Evolutionary conservation across 2,888 invertebrate genomes (phyloP).

Genomic region (Chymomyza amoena): DNA sequence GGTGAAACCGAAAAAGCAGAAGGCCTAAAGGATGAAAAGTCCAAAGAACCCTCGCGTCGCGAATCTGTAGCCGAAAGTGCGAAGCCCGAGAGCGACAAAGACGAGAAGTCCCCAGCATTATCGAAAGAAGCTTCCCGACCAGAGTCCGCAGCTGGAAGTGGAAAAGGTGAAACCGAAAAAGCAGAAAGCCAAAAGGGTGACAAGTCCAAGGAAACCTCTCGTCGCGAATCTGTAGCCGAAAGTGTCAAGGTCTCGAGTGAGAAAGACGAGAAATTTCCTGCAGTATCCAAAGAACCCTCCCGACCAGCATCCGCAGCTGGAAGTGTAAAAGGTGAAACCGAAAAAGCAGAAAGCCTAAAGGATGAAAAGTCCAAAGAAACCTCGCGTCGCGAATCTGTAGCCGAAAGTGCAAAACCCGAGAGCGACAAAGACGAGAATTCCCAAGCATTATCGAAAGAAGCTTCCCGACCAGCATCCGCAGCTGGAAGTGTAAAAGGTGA

Average conservation of each 20-base stretch:
- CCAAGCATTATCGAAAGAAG: constrained; percentile 19
- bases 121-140: constrained; percentile 27
- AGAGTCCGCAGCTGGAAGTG: constrained; percentile 16
- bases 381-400: constrained; percentile 52
- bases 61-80: constrained; percentile 59
- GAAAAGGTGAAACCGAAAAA: constrained; percentile 31
- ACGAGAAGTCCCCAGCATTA: constrained; percentile 8
- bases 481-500: constrained; percentile 14
- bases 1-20: constrained; percentile 32
- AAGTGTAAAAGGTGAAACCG: constrained; percentile 13
- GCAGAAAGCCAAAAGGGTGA: constrained; percentile 17
- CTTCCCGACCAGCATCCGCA: constrained; percentile 21
- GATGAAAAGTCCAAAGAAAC: constrained; percentile 30
- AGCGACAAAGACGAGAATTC: constrained; percentile 5
- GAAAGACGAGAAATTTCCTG: constrained; percentile 1
- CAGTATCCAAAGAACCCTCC: constrained; percentile 25
- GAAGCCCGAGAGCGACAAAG: constrained; percentile 15
- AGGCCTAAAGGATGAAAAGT: constrained; percentile 15
- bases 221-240: constrained; percentile 58
- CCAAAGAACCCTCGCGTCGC: constrained; percentile 29
- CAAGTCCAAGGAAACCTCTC: constrained; percentile 27
- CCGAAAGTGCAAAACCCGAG: constrained; percentile 33
- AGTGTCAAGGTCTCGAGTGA: constrained; percentile 13
- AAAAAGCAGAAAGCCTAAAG: constrained; percentile 32
- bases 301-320: constrained; percentile 15